Base-by-base conservation (phyloP, 2,888 invertebrate species). In the Amiota minor region DNA sequence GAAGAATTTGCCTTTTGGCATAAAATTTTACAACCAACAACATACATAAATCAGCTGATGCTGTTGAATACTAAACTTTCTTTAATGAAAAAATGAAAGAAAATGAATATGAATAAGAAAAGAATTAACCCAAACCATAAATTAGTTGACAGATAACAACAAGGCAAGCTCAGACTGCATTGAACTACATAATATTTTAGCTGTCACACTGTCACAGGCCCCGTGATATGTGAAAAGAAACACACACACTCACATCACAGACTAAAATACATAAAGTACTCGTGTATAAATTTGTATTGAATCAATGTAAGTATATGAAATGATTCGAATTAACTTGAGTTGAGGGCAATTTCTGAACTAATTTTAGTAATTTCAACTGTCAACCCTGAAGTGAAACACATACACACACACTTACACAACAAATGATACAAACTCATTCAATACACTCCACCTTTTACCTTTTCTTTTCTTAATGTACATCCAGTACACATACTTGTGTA, bases 291-390 rank as follows among this genome's bases (percentile, higher is more conserved):
- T 3, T 35, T 35, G 6, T 6, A 8, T 35, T 35, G 35, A 35
- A 35, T 35, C 35, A 35, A 35, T 35, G 35, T 35, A 35, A 3
- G 6, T 35, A 35, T 35, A 35, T 35, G 35, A 8, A 35, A 35
- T 35, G 35, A 35, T 35, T 4, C 35, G 35, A 35, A 35, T 35
- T 4, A 35, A 35, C 20, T 59, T 11, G 18, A 59, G 59, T 9
- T 50, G n/a, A 50, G 59, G 11, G 65, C 49, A 65, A 47, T 65
- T 65, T 47, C 47, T 16, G 20, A 65, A 65, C 65, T 65, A 65
- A 65, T 65, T 65, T 65, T 35, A 47, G 47, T 65, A 65, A 65
- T 65, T 65, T 47, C 16, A n/a, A 47, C 65, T 65, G 65, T 65
- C 65, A 65, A 46, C 16, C 65, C 35, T 35, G 35, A 35, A 35